Conservation (phyloP, 2,888 invertebrate species). For the Buathra laborator region DNA sequence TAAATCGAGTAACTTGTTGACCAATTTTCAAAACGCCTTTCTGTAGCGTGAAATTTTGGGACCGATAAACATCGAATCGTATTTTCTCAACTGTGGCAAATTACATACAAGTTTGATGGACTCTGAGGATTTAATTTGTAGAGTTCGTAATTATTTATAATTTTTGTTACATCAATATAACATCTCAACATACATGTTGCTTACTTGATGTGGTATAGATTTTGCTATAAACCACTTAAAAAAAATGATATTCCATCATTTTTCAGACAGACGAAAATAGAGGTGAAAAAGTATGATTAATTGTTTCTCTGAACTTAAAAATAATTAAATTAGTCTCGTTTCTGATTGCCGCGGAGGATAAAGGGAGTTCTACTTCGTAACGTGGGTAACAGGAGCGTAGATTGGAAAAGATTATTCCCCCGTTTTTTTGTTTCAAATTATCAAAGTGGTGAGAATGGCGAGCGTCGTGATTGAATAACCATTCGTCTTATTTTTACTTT, state of each 20-base stretch:
- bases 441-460: background rate
- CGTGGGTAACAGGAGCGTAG: background rate
- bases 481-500: background rate
- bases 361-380: background rate
- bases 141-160: background rate
- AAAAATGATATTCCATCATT: background rate
- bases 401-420: background rate
- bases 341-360: background rate
- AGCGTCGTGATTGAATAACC: conserved; percentile 5
- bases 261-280: background rate
- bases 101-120: background rate
- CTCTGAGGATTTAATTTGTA: background rate
- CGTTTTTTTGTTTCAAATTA: background rate
- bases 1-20: background rate
- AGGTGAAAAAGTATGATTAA: background rate
- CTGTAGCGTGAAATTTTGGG: background rate
- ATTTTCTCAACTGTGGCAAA: background rate
- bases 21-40: background rate
- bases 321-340: background rate
- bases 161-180: background rate
- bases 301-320: background rate
- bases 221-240: background rate
- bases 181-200: background rate
- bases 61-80: background rate
- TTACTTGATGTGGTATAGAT: background rate